Evolutionary conservation across 1,140 invertebrate species (phyloP), one percentile per base, ranked within the genome.

Genomic region (Drosophila rhopaloa): DNA sequence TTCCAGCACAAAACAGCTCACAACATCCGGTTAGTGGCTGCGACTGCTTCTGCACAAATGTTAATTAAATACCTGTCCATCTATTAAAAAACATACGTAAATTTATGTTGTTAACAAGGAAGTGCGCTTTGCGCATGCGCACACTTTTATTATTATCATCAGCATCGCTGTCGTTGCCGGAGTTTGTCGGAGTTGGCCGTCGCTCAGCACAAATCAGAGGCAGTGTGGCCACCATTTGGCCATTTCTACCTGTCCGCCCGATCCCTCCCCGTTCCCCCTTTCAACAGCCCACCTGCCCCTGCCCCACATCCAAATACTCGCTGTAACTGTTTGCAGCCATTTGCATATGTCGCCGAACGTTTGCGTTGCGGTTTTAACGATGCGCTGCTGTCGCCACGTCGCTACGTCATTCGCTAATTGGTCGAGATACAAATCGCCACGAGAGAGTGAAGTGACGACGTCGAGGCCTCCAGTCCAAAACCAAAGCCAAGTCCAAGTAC

Each of bases 71-170:
- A 89, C 80, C 83, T 84, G 84, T 89, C 80, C 73, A 73, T 71
- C 84, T 82, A 88, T 89, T 80, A 78, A 88, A 77, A 85, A 89
- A 88, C 79, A 83, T 89, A 89, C 77, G 81, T 90, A 90, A 89
- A 90, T 90, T 90, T 81, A 89, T 83, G 82, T 83, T 85, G 85
- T 84, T 90, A 89, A 90, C 85, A 80, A 90, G 78, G 85, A 89
- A 89, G 76, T 90, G 77, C 75, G 83, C 83, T 74, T 59, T 79
- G 81, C 77, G 73, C 82, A 79, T 79, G 85, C 75, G 80, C 85
- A 88, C 83, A 88, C 80, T 88, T 88, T 88, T 88, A 88, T 88
- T 88, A 89, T 84, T 89, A 86, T 83, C 80, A 72, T 81, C 61
- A 55, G 55, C 62, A 43, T 68, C 68, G 62, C 29, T 54, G 66